Evolutionary conservation across 37 sponge, comb jelly and placozoan species (phyloP), one percentile per base, ranked within the genome.

Genomic region (Aplysina aerophoba): DNA sequence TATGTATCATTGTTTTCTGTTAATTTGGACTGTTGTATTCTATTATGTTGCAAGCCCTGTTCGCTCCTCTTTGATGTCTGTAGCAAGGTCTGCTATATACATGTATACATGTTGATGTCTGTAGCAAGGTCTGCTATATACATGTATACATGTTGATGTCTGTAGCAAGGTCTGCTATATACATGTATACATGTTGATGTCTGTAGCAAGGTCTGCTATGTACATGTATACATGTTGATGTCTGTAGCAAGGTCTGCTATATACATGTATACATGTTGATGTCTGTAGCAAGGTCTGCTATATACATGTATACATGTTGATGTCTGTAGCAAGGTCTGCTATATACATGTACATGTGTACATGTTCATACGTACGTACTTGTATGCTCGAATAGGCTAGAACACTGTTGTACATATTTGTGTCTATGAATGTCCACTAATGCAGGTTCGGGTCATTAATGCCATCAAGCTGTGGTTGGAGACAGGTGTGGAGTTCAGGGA

Each of bases 401-500:
- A 20, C 17, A 30, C 27, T 25, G 30, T 65, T 65, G 66, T 65
- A 30, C 66, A 11, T 65, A 30, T 65, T 57, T 57, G 17, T 19
- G 59, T 57, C 59, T 57, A 20, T 57, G 15, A 57, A 25, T 24
- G 31, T 73, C 74, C 14, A 8, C 12, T 73, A n/a, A n/a, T 57
- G 24, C 75, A 86, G 86, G 90, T 88, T 22, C 84, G 98, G 25
- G 95, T 95, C 28, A 95, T 97, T 87, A 97, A 97, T 79, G 93
- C 95, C 44, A 83, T 97, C 62, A 91, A 84, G 56, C 71, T 97
- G 56, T 97, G 98, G 98, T 88, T 97, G 33, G 95, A 93, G 20
- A 83, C 87, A 34, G 92, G 95, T 73, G 86, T 88, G 24, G 98
- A 97, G 56, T 97, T 97, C 79, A 86, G 85, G 91, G 96, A 96